Evolutionary conservation across 2,888 invertebrate species (phyloP).

Genomic region (Crocallis elinguaria): DNA sequence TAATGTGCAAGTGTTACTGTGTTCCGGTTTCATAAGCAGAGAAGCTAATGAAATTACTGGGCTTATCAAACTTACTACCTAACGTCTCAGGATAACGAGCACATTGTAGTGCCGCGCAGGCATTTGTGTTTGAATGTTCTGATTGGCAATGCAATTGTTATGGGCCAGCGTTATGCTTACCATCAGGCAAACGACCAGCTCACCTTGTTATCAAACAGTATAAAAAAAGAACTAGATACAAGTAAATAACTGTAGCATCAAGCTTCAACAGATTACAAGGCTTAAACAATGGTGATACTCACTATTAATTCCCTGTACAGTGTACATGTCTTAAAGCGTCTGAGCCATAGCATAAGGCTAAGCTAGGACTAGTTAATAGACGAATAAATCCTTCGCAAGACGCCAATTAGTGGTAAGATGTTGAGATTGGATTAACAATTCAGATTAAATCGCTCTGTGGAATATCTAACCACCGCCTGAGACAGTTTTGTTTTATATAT

Average conservation of each 20-base stretch:
- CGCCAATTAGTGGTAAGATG: slow-evolving; percentile 72
- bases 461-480: slow-evolving; percentile 41
- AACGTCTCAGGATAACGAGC: too few relatives aligned
- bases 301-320: slow-evolving; percentile 30
- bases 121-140: too few relatives aligned
- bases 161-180: too few relatives aligned
- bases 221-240: background rate
- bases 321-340: slow-evolving; percentile 20
- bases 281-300: slow-evolving; percentile 11
- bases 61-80: too few relatives aligned
- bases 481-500: slow-evolving; percentile 3
- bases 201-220: too few relatives aligned
- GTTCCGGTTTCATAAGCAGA: too few relatives aligned
- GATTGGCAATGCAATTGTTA: too few relatives aligned
- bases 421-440: slow-evolving; percentile 72
- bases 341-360: slow-evolving; percentile 30
- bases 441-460: slow-evolving; percentile 68
- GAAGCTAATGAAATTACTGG: too few relatives aligned
- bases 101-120: too few relatives aligned
- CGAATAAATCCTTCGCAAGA: slow-evolving; percentile 65
- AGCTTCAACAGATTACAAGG: slow-evolving; percentile 3
- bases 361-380: slow-evolving; percentile 52
- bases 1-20: too few relatives aligned
- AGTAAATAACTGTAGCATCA: background rate
- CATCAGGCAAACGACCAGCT: too few relatives aligned